Base-by-base conservation (phyloP, 2,797 vertebrate species). In the Thripadectes ignobilis region DNA sequence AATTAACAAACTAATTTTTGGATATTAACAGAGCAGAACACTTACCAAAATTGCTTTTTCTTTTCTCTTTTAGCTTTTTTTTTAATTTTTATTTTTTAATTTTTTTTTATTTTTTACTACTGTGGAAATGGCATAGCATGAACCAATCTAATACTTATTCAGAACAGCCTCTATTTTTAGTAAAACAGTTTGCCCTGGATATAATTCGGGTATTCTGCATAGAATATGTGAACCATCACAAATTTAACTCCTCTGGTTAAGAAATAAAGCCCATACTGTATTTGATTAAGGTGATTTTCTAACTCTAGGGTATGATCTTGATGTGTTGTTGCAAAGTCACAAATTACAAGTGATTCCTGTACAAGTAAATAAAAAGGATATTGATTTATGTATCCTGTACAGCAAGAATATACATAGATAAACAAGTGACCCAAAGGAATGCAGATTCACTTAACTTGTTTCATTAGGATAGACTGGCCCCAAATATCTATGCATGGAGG, bases 81-180 rank as follows among this genome's bases (percentile, higher is more conserved):
- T 30, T 21, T 36, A 8, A 36, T n/a, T 48, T 45, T 46, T 68
- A 36, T 29, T 49, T 51, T 29, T 38, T 38, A 38, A 39, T 39
- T 7, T 48, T 48, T 48, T 48, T 49, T 49, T 15, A 30, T 18
- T 54, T 32, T 54, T 54, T 54, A 30, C 29, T 59, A 6, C 30
- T 39, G 66, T 76, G 58, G 76, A 95, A 92, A 88, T 86, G 55
- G 62, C 79, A 84, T 91, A 86, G 69, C 66, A 88, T 51, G 55
- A 95, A 89, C 82, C 69, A 89, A 76, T 69, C 66, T 94, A 92
- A 92, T 91, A 85, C 54, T 94, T 88, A 75, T 92, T 88, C 85
- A 96, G 76, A 95, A 83, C 55, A 92, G 79, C 41, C 52, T n/a
- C 89, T 96, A 94, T 92, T 96, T 97, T 96, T 96, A 96, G 95